Percentiles rank a stretch among this genome's conserved stretches.
Evolutionary conservation across 2,797 vertebrate genomes (phyloP).

Genomic region (Columba guinea): DNA sequence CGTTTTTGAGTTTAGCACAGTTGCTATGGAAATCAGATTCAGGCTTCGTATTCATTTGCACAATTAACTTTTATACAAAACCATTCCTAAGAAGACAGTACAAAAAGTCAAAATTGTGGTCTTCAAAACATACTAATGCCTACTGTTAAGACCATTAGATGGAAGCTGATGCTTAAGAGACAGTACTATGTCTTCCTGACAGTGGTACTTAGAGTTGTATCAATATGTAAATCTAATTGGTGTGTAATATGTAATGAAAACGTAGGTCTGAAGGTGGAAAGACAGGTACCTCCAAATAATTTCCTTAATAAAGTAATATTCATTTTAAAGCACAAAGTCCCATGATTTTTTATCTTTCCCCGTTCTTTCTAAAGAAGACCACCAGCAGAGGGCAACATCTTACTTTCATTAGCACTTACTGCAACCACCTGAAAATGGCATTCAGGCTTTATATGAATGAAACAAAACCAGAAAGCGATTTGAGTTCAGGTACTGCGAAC

Average conservation of each 20-base stretch:
- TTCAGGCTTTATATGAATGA: neutral
- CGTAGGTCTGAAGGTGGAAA: neutral
- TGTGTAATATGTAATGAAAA: neutral
- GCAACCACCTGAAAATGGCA: neutral
- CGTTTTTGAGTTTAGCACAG: neutral
- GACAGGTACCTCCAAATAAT: neutral
- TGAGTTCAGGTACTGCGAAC: neutral
- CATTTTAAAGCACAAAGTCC: neutral
- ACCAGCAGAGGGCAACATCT: constrained; percentile 65
- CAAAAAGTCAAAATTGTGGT: neutral
- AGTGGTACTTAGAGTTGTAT: neutral
- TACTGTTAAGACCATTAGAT: neutral
- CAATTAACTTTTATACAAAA: neutral
- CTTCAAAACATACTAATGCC: neutral
- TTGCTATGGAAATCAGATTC: neutral
- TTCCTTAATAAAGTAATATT: neutral
- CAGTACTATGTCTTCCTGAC: neutral
- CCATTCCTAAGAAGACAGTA: neutral
- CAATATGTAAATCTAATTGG: neutral
- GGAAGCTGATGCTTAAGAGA: neutral
- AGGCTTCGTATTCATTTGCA: neutral
- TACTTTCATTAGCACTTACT: neutral
- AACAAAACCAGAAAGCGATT: neutral
- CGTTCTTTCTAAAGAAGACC: neutral
- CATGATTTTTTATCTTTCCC: neutral